Evolutionary conservation across 35 echinoderm and acorn worm genomes (phyloP).

Genomic region (Ophioderma brevispina): DNA sequence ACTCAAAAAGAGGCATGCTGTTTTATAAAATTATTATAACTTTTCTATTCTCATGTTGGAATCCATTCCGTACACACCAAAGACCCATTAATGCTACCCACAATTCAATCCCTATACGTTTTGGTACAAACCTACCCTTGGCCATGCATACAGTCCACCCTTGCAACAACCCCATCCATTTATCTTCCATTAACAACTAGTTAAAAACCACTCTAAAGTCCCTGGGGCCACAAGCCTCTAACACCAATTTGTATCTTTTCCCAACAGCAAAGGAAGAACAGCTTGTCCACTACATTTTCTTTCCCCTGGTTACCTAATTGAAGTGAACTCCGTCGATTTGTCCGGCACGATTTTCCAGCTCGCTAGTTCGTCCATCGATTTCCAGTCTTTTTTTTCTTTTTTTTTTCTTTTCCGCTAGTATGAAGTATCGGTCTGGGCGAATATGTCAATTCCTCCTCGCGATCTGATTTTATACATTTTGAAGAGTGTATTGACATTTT

Average conservation of each 20-base stretch:
- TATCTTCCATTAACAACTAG: too few species aligned
- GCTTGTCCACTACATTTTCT: neutral
- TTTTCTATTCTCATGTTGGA: too few species aligned
- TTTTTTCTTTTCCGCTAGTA: neutral
- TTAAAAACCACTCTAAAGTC: neutral
- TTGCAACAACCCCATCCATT: too few species aligned
- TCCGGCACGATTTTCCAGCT: slow-evolving; percentile 1
- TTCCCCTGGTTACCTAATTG: neutral
- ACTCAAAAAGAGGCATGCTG: too few species aligned
- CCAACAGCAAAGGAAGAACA: neutral
- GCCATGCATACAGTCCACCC: too few species aligned
- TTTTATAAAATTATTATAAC: too few species aligned
- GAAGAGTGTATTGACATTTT: too few species aligned
- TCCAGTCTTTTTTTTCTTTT: neutral
- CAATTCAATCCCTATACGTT: too few species aligned
- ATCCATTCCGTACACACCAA: too few species aligned
- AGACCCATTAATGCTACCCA: too few species aligned
- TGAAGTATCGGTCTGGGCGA: neutral
- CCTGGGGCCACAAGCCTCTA: neutral
- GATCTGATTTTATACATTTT: neutral
- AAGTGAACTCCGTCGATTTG: neutral
- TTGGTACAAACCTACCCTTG: too few species aligned
- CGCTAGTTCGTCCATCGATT: neutral
- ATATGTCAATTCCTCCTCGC: neutral
- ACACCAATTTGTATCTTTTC: neutral